phyloP scores from a whole-genome alignment of 2,113 vertebrate species.

The Bufo gargarizans region DNA sequence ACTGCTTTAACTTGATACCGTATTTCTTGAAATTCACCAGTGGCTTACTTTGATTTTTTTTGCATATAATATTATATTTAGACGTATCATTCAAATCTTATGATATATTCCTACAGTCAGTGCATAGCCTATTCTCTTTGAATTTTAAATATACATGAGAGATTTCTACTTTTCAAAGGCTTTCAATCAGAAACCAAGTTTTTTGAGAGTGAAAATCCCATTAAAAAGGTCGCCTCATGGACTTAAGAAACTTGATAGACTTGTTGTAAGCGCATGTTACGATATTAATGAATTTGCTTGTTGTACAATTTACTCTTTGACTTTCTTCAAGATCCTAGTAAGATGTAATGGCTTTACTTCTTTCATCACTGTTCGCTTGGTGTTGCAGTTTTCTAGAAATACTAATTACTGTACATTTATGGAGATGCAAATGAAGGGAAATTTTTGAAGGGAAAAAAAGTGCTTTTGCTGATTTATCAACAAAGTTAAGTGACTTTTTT shows the following conservation, averaged over 20 bases:
- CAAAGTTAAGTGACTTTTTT: neutral
- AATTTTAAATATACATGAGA: slow-evolving; percentile 52
- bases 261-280: neutral
- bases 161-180: slow-evolving; percentile 52
- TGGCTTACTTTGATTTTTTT: slow-evolving; percentile 39
- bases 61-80: slow-evolving; percentile 47
- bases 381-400: neutral
- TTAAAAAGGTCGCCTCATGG: slow-evolving; percentile 19
- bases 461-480: neutral
- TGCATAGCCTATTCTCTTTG: slow-evolving; percentile 52
- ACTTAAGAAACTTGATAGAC: neutral
- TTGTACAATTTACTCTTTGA: slow-evolving; percentile 20
- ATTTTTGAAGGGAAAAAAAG: neutral
- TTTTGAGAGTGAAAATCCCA: slow-evolving; percentile 38
- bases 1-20: slow-evolving; percentile 13
- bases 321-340: neutral
- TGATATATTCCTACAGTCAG: slow-evolving; percentile 45
- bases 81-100: slow-evolving; percentile 46
- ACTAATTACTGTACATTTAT: neutral
- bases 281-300: slow-evolving; percentile 5
- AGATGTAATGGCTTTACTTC: neutral
- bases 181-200: slow-evolving; percentile 34
- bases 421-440: neutral
- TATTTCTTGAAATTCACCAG: slow-evolving; percentile 34
- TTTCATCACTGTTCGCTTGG: neutral